Conservation (phyloP, 2,888 invertebrate species). For the Drosophila prostipennis region DNA sequence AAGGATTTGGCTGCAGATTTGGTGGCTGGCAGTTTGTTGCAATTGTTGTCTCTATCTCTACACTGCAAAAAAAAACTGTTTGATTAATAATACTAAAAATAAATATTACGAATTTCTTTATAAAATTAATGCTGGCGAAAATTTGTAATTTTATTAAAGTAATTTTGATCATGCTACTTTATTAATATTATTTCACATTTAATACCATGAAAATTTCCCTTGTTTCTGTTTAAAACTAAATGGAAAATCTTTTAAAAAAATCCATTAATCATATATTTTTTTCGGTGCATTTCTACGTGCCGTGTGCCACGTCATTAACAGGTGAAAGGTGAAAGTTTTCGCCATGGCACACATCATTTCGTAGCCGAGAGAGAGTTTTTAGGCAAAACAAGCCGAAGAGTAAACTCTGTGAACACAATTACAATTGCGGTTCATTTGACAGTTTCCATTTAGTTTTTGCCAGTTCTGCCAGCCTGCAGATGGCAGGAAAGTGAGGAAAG, state of each 20-base stretch:
- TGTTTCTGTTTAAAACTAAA: no score
- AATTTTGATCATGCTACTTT: no score
- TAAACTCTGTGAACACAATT: slow-evolving; percentile 58
- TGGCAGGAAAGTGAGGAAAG: slow-evolving; percentile 8
- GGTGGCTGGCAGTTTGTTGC: slow-evolving; percentile 25
- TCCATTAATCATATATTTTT: not conserved
- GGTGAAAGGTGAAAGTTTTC: slow-evolving; percentile 72
- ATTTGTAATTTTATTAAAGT: no score
- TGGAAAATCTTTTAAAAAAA: no score
- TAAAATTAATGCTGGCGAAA: no score
- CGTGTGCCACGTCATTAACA: slow-evolving; percentile 69
- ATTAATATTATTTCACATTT: no score
- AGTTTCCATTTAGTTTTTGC: slow-evolving; percentile 68
- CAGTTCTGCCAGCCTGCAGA: slow-evolving; percentile 11
- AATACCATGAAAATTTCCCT: no score
- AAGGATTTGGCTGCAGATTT: slow-evolving; percentile 37
- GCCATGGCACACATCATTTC: slow-evolving; percentile 53
- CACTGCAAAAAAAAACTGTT: not conserved
- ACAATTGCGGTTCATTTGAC: slow-evolving; percentile 75
- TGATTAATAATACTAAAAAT: not conserved
- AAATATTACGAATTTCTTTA: no score
- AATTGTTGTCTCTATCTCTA: slow-evolving; percentile 8
- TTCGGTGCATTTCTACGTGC: slow-evolving; percentile 4
- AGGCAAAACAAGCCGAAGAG: slow-evolving; percentile 41
- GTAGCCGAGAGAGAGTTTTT: slow-evolving; percentile 45